These are phyloP conservation scores for Mormyrus hasselquistii DNA, from an alignment of 2,797 vertebrate genomes.

Conservation along the genomic window DNA sequence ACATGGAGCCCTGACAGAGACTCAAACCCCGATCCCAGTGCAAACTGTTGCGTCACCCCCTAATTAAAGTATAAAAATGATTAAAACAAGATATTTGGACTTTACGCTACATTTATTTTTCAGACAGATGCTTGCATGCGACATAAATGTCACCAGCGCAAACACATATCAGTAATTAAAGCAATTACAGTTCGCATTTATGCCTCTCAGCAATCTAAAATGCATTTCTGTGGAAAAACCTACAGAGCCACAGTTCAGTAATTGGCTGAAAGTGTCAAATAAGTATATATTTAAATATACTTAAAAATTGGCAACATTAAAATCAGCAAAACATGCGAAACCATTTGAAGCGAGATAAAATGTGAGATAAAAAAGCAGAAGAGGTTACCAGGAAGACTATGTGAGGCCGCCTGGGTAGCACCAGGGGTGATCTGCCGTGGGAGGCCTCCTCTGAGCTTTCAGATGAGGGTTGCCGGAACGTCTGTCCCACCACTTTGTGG, in stretches of 20 bases:
- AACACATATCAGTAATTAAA: neutral
- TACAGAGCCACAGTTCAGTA: neutral
- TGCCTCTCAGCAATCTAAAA: neutral
- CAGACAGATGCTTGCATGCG: neutral
- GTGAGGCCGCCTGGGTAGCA: conserved; percentile 75
- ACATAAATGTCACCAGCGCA: neutral
- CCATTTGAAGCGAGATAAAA: neutral
- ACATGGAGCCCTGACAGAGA: neutral
- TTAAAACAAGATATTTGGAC: neutral
- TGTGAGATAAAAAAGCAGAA: neutral
- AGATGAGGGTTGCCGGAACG: conserved; percentile 76
- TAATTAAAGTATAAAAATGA: neutral
- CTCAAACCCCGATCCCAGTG: neutral
- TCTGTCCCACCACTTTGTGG: conserved; percentile 81
- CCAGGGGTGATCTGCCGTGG: conserved; percentile 59
- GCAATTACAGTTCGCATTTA: neutral
- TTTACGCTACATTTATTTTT: neutral
- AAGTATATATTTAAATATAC: neutral
- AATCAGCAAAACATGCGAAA: neutral
- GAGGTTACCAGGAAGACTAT: conserved; percentile 87
- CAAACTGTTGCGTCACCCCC: neutral
- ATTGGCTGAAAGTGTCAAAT: neutral
- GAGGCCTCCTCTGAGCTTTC: conserved; percentile 63
- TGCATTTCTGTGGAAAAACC: neutral
- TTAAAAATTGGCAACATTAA: neutral